Evolutionary conservation across 2,888 invertebrate species (phyloP).

Genomic region (Linnaemya tessellans): DNA sequence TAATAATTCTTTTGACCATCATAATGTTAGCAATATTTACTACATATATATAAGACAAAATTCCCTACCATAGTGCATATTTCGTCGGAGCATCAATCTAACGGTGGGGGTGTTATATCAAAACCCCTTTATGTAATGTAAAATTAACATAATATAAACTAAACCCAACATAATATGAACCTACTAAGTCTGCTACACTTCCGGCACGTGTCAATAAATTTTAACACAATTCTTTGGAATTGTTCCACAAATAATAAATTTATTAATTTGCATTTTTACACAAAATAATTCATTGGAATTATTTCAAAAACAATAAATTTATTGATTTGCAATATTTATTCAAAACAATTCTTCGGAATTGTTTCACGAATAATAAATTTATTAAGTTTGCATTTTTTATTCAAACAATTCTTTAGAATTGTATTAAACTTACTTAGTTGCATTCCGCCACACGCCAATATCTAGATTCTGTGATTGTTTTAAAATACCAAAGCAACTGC

Average conservation of each 20-base stretch:
- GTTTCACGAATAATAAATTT: slow-evolving; percentile 19
- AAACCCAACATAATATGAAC: slow-evolving; percentile 12
- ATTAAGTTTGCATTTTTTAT: slow-evolving; percentile 7
- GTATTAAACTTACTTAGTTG: too few relatives aligned
- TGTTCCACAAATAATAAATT: slow-evolving; percentile 19
- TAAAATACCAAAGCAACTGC: background rate
- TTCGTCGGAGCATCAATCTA: background rate
- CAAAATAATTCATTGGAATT: slow-evolving; percentile 28
- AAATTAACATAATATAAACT: slow-evolving; percentile 26
- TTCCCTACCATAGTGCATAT: too few relatives aligned
- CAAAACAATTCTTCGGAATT: slow-evolving; percentile 28
- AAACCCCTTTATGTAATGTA: slow-evolving; percentile 10
- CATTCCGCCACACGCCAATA: too few relatives aligned
- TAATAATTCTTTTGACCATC: too few relatives aligned
- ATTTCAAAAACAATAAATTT: slow-evolving; percentile 22
- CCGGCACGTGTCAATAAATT: slow-evolving; percentile 14
- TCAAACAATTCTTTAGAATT: too few relatives aligned
- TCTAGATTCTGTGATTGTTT: too few relatives aligned
- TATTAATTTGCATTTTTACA: slow-evolving; percentile 24
- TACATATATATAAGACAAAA: too few relatives aligned
- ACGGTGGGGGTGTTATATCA: slow-evolving; percentile 5
- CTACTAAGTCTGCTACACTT: slow-evolving; percentile 21
- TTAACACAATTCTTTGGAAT: slow-evolving; percentile 3
- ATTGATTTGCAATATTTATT: background rate
- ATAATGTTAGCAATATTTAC: too few relatives aligned